Base-by-base conservation (phyloP, 2,888 invertebrate species). In the Tridacna gigas region DNA sequence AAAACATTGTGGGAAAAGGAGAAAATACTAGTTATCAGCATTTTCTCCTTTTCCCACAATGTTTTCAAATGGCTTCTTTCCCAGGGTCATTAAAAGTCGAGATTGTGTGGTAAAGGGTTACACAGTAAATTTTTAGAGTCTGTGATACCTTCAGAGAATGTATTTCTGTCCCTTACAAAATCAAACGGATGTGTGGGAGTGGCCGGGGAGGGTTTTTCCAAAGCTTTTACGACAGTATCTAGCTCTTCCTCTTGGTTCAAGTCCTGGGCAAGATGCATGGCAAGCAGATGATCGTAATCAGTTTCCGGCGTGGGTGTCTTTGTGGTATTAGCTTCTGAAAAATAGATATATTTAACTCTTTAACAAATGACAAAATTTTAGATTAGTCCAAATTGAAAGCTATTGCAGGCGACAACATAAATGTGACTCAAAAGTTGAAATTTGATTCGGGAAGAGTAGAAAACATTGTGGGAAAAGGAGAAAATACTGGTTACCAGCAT, bases 261-360 rank as follows among this genome's bases (percentile, higher is more conserved):
- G 61, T 90, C 90, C 26, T 89, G 81, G 11, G 88, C 88, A 28
- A 91, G 83, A 65, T 89, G 88, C 86, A 91, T 83, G 18, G 91
- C 91, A 25, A 91, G 82, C 25, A 91, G 73, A 15, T 85, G 79
- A 79, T 91, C 91, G 51, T 81, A 81, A 60, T 90, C 89, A 18
- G 26, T 76, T 13, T 79, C 86, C 48, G 18, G 56, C 18, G 45
- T n/a, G 74, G 66, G 75, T 13, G 51, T n/a, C 13, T 65, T 22
- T 4, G 65, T 65, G 13, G 12, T n/a, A 63, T 11, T 11, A n/a
- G 22, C 15, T 65, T 26, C 22, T 5, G 22, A 22, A 65, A 65
- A 56, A 56, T 51, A 51, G n/a, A n/a, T n/a, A 51, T 51, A 13
- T 51, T 51, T 51, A 51, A 51, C 11, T 15, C 51, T 51, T 51